Percentiles rank a stretch among this genome's conserved stretches.
phyloP scores from a whole-genome alignment of 2,888 invertebrate species.

The Ectemnius continuus region DNA sequence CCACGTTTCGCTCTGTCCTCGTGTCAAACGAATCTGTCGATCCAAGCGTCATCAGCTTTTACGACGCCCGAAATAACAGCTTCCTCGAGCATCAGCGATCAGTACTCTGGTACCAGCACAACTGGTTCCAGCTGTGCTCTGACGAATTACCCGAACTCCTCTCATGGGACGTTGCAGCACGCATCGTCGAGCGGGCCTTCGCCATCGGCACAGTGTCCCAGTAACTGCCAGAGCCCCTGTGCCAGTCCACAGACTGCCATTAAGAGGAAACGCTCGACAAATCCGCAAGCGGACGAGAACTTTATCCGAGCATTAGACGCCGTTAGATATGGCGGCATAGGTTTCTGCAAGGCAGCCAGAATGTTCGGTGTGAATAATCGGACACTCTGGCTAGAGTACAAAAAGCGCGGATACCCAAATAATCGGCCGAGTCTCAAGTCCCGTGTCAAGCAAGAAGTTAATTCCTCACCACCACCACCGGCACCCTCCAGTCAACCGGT shows the following conservation, averaged over 20 bases:
- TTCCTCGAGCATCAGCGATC: constrained; percentile 80
- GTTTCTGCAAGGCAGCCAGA: constrained; percentile 91
- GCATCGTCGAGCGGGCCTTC: constrained; percentile 68
- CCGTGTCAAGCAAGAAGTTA: constrained; percentile 84
- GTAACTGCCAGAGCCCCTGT: constrained; percentile 75
- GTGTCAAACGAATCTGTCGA: constrained; percentile 80
- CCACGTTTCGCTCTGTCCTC: constrained; percentile 85
- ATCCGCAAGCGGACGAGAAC: constrained; percentile 91
- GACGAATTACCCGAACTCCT: constrained; percentile 72
- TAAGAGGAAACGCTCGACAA: constrained; percentile 86
- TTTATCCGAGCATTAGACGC: constrained; percentile 90
- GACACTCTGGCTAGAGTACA: constrained; percentile 91
- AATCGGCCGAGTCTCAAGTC: constrained; percentile 88
- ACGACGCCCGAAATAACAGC: constrained; percentile 79
- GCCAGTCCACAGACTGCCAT: constrained; percentile 76
- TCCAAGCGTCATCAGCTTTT: constrained; percentile 76
- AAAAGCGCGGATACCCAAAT: constrained; percentile 90
- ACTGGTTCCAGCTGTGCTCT: constrained; percentile 75
- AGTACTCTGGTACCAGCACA: constrained; percentile 81
- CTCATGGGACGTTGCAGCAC: constrained; percentile 70
- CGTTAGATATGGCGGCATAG: constrained; percentile 89
- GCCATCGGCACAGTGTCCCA: constrained; percentile 73
- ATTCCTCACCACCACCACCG: constrained; percentile 83
- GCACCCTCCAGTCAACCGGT: constrained; percentile 76
- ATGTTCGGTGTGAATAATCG: constrained; percentile 92